Percentiles rank a stretch among this genome's conserved stretches.
These are phyloP conservation scores for Epizoanthus fatuus DNA, from an alignment of 92 coral and sea anemone species.

Conservation along the genomic window DNA sequence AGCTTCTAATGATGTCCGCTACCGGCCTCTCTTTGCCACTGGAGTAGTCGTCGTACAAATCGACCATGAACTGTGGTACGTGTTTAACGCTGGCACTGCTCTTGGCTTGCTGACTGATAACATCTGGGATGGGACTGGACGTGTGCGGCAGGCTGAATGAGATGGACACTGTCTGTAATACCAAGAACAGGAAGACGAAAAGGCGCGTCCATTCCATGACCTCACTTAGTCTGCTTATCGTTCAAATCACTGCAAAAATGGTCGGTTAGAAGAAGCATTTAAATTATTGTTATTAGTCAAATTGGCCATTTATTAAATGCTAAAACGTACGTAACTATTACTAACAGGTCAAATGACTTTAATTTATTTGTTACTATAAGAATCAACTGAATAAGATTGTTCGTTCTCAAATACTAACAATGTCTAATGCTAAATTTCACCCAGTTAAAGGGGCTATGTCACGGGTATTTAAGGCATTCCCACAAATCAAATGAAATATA, in stretches of 20 bases:
- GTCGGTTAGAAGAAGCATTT: neutral
- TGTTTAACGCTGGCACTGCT: neutral
- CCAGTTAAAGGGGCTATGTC: too few species aligned
- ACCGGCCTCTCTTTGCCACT: conserved; percentile 18
- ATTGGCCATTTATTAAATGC: too few species aligned
- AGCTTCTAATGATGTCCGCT: conserved; percentile 35
- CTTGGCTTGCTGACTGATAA: neutral
- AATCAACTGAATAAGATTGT: too few species aligned
- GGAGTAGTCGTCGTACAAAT: conserved; percentile 31
- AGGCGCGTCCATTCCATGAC: conserved; percentile 4
- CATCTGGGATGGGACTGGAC: neutral
- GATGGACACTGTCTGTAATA: neutral
- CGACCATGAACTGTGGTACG: conserved; percentile 41
- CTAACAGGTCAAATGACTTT: too few species aligned
- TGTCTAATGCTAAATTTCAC: too few species aligned
- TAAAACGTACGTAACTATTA: too few species aligned
- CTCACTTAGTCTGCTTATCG: neutral
- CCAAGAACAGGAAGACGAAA: neutral
- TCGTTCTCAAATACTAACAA: too few species aligned
- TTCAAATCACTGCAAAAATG: neutral
- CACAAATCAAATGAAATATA: too few species aligned
- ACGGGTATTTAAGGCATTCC: too few species aligned
- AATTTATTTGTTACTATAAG: too few species aligned
- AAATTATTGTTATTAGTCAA: too few species aligned
- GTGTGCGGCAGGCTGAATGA: conserved; percentile 3